A percentile compares a stretch with the other conserved stretches of the same genome.
Conservation (phyloP, 1,140 invertebrate genomes). For the Oscheius sp. region DNA sequence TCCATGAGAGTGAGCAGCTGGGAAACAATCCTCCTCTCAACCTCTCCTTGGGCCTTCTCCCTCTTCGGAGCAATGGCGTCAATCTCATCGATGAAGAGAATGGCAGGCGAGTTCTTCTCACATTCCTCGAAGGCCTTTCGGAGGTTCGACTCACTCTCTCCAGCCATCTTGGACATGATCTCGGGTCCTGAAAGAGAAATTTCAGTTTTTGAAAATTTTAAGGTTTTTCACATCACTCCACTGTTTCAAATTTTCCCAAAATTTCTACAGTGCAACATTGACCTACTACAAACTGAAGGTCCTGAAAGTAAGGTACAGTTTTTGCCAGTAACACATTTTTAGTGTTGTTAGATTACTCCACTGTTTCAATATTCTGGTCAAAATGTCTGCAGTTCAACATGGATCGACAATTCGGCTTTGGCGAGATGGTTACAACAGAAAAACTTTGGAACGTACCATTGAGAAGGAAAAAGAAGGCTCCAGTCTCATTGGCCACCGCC, state of each 20-base stretch:
- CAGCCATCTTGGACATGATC: conserved; percentile 98
- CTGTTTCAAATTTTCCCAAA: background rate
- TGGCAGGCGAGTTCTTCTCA: conserved; percentile 96
- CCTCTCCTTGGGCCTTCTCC: conserved; percentile 97
- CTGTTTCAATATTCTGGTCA: too few relatives aligned
- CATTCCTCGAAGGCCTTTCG: conserved; percentile 98
- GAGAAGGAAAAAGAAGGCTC: conserved; percentile 98
- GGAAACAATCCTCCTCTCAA: conserved; percentile 95
- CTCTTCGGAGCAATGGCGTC: conserved; percentile 99
- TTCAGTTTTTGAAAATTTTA: too few relatives aligned
- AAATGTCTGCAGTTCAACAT: too few relatives aligned
- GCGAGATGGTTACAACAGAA: too few relatives aligned
- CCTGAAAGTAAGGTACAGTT: background rate
- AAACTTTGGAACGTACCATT: conserved; percentile 73
- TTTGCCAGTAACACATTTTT: background rate
- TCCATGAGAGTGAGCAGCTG: conserved; percentile 97
- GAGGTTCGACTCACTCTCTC: conserved; percentile 93
- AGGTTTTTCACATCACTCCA: background rate
- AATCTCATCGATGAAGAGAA: conserved; percentile 98
- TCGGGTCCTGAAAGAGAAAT: conserved; percentile 73
- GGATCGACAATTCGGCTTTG: too few relatives aligned
- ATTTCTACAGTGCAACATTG: background rate
- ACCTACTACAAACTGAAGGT: background rate
- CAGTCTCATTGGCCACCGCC: conserved; percentile 97
- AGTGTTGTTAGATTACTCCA: too few relatives aligned